Conservation (phyloP, 2,888 invertebrate genomes). For the Scaptomyza flava region DNA sequence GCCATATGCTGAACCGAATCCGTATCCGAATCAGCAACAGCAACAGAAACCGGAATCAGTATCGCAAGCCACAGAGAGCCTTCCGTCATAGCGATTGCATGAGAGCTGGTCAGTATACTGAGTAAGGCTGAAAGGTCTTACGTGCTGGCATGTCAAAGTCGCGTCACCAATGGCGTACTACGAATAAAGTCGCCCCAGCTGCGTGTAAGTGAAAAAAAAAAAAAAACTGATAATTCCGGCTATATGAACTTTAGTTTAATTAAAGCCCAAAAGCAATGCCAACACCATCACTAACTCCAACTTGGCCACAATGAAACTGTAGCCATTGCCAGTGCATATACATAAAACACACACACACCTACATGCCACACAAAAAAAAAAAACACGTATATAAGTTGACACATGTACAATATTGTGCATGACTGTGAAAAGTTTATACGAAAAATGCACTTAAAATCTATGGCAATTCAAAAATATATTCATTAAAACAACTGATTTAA, state of each 20-base stretch:
- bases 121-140: slow-evolving; percentile 33
- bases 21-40: not conserved
- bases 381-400: not conserved
- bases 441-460: not conserved
- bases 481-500: no score
- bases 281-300: slow-evolving; percentile 30
- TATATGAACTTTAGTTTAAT: slow-evolving; percentile 64
- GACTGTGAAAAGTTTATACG: slow-evolving; percentile 28
- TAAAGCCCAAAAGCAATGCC: slow-evolving; percentile 64
- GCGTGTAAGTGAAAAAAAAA: slow-evolving; percentile 24
- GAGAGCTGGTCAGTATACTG: slow-evolving; percentile 6
- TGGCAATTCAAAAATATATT: not conserved
- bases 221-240: slow-evolving; percentile 18
- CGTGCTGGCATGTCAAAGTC: slow-evolving; percentile 73
- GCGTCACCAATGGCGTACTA: slow-evolving; percentile 39
- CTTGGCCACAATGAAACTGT: slow-evolving; percentile 51
- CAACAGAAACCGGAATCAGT: slow-evolving; percentile 14
- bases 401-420: slow-evolving; percentile 8
- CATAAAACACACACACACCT: slow-evolving; percentile 18
- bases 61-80: slow-evolving; percentile 27
- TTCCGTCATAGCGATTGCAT: slow-evolving; percentile 35
- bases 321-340: slow-evolving; percentile 63
- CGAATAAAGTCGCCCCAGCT: slow-evolving; percentile 22
- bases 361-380: not conserved
- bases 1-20: slow-evolving; percentile 27